Evolutionary conservation across 2,888 invertebrate species (phyloP), one percentile per base, ranked within the genome.

Genomic region (Pristionchus japonicus): DNA sequence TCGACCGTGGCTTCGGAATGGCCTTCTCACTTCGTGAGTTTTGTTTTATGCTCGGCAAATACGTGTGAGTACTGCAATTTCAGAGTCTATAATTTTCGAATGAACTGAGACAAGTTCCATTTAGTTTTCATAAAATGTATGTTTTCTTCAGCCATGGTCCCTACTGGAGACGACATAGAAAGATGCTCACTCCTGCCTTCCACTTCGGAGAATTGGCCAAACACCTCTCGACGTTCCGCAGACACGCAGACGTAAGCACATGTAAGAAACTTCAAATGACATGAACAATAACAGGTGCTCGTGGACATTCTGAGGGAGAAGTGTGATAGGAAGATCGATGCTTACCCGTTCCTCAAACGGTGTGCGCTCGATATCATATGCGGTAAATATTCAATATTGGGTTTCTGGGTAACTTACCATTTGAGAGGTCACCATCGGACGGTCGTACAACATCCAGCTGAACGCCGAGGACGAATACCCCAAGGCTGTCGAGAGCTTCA

Each of bases 1-100:
- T 0, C 93, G 94, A 88, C 94, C 95, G 7, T 95, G 95, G 95
- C 93, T 95, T 1, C 95, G 95, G 23, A 94, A 95, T 31, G 95
- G 95, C 11, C 92, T 95, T 4, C 92, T 95, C 2, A 95, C 95
- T n/a, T 95, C 94, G 95, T 90, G 47, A 80, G 47, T 47, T n/a
- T n/a, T n/a, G n/a, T n/a, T n/a, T n/a, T n/a, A n/a, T n/a, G n/a
- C n/a, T n/a, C n/a, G n/a, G n/a, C n/a, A n/a, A n/a, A n/a, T n/a
- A n/a, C n/a, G n/a, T n/a, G n/a, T n/a, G n/a, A n/a, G n/a, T n/a
- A n/a, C n/a, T n/a, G n/a, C n/a, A n/a, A n/a, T n/a, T n/a, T n/a
- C n/a, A n/a, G n/a, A n/a, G n/a, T n/a, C n/a, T n/a, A n/a, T n/a
- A n/a, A n/a, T n/a, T n/a, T n/a, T n/a, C n/a, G n/a, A n/a, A n/a